Conservation (phyloP, 2,888 invertebrate species). For the Mimas tiliae region DNA sequence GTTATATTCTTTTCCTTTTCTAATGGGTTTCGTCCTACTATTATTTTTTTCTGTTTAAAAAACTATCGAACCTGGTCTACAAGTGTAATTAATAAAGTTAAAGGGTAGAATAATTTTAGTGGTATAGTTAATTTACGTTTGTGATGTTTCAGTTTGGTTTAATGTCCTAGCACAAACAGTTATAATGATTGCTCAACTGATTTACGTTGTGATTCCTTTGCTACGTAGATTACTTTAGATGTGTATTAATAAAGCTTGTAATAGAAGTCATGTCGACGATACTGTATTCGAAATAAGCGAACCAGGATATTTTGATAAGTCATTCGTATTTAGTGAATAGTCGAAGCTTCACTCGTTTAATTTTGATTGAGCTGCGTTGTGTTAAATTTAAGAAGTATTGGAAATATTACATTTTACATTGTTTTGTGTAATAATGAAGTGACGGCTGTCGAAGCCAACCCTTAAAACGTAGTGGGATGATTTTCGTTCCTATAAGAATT, state of each 20-base stretch:
- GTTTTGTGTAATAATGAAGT: background rate
- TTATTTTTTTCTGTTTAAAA: no score
- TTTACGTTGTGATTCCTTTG: conserved; percentile 55
- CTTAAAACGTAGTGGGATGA: conserved; percentile 1
- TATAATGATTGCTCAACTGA: conserved; percentile 61
- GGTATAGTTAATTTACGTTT: conserved; percentile 42
- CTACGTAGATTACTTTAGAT: conserved; percentile 51
- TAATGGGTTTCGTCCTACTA: no score
- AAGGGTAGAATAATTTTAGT: conserved; percentile 40
- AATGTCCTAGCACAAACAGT: conserved; percentile 59
- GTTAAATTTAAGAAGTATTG: conserved; percentile 16
- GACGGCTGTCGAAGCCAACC: background rate
- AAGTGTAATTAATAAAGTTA: conserved; percentile 23
- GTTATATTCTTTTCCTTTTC: no score
- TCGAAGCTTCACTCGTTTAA: background rate
- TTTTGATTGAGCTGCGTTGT: conserved; percentile 12
- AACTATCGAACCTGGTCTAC: conserved; percentile 7
- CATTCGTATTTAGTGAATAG: conserved; percentile 11
- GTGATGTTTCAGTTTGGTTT: conserved; percentile 49
- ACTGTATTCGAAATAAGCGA: conserved; percentile 41
- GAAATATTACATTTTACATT: conserved; percentile 6
- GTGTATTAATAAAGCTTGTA: conserved; percentile 53
- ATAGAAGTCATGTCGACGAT: conserved; percentile 30
- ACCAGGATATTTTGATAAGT: conserved; percentile 17
- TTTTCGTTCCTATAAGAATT: conserved; percentile 13